Conservation (phyloP, 2,888 invertebrate genomes). For the Petrolisthes manimaculis region DNA sequence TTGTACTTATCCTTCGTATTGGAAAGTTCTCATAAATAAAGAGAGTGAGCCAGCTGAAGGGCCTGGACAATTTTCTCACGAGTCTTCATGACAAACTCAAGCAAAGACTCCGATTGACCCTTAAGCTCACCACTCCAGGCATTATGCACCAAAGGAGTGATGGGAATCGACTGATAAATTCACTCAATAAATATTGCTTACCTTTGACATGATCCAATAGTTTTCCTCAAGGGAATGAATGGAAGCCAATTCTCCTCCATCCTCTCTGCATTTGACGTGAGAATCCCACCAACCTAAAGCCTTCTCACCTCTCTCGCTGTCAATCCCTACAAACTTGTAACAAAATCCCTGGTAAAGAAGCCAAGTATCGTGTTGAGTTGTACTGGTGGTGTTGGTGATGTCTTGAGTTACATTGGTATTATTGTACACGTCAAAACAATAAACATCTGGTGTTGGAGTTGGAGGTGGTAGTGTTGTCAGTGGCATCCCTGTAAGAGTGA, state of each 20-base stretch:
- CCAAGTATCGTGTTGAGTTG: neutral
- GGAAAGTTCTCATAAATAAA: no score
- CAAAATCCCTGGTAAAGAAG: constrained; percentile 25
- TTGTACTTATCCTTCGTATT: no score
- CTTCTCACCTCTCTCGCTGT: neutral
- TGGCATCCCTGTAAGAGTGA: constrained; percentile 3
- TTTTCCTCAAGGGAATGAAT: constrained; percentile 38
- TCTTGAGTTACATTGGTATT: neutral
- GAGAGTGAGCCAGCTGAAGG: no score
- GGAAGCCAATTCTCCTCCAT: constrained; percentile 37
- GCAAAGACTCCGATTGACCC: no score
- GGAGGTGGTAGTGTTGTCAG: neutral
- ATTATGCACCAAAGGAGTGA: neutral
- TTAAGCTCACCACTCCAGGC: no score
- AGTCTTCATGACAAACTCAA: no score
- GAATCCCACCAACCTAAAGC: constrained; percentile 28
- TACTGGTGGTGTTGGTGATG: neutral
- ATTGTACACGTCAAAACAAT: constrained; percentile 1
- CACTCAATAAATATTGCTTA: neutral
- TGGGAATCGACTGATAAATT: no score
- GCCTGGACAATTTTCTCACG: no score
- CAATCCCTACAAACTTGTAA: constrained; percentile 35
- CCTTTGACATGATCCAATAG: constrained; percentile 47
- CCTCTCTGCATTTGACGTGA: constrained; percentile 13
- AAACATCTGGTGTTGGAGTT: neutral